A percentile compares a stretch with the other conserved stretches of the same genome.
Conservation (phyloP, 1,140 invertebrate species). For the Panagrolaimus sp. region DNA sequence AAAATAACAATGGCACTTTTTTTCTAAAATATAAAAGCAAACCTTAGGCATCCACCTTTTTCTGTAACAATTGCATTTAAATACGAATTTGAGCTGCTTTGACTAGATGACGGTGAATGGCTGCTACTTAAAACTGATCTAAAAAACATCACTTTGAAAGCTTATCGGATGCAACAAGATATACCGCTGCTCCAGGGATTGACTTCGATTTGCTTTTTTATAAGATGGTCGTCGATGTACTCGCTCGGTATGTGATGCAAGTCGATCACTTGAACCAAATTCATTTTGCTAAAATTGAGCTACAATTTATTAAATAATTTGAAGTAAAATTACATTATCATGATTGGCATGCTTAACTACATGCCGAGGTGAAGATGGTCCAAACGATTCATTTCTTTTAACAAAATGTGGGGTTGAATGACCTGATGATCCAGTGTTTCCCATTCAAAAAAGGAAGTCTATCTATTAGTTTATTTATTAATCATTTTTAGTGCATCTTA, state of each 20-base stretch:
- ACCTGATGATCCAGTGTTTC: too few species aligned
- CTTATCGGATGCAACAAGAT: slow-evolving; percentile 19
- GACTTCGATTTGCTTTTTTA: slow-evolving; percentile 18
- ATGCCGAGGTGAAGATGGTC: too few species aligned
- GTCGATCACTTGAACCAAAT: slow-evolving; percentile 5
- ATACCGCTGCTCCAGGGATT: slow-evolving; percentile 26
- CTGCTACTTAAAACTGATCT: slow-evolving; percentile 10
- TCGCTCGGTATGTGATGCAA: background rate
- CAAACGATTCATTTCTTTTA: too few species aligned
- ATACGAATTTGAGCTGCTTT: slow-evolving; percentile 18
- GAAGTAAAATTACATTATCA: too few species aligned
- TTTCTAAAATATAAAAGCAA: background rate
- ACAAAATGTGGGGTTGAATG: too few species aligned
- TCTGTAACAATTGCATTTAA: slow-evolving; percentile 16
- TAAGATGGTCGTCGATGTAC: background rate
- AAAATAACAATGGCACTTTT: background rate
- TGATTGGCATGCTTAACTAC: too few species aligned
- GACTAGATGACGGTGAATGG: background rate
- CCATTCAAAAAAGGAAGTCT: too few species aligned
- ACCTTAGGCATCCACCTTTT: slow-evolving; percentile 24
- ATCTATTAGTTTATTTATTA: too few species aligned
- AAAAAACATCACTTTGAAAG: slow-evolving; percentile 7
- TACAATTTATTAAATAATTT: too few species aligned
- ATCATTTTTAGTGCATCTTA: too few species aligned
- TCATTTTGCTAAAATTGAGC: background rate